A percentile compares a stretch with the other conserved stretches of the same genome.
phyloP scores from a whole-genome alignment of 2,888 invertebrate species.

The Acronicta psi region DNA sequence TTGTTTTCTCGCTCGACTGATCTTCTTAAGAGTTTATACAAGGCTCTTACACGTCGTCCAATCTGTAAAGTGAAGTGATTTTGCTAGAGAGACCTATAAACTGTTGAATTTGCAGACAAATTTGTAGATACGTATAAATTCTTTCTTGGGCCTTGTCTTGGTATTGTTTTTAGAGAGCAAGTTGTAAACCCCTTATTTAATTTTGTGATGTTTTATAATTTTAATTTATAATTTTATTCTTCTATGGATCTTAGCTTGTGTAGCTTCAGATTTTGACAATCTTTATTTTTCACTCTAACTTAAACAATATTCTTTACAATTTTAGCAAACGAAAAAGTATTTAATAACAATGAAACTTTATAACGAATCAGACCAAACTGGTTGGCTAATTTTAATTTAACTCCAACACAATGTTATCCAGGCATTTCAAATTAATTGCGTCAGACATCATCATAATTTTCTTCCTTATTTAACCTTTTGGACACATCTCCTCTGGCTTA shows the following conservation, averaged over 20 bases:
- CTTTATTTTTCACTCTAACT: no score
- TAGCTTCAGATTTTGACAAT: no score
- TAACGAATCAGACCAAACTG: no score
- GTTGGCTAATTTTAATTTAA: no score
- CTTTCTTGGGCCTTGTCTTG: conserved; percentile 39
- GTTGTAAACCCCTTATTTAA: no score
- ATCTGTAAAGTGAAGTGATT: conserved; percentile 45
- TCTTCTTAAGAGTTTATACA: conserved; percentile 40
- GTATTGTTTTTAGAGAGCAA: conserved; percentile 19
- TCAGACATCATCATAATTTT: neutral
- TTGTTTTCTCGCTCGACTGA: conserved; percentile 36
- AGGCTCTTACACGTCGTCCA: conserved; percentile 36
- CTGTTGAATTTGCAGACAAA: conserved; percentile 32
- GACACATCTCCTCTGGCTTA: conserved; percentile 9
- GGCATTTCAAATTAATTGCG: neutral
- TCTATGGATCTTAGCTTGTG: no score
- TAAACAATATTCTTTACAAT: no score
- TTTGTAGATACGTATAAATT: conserved; percentile 27
- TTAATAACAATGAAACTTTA: no score
- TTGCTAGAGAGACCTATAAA: conserved; percentile 35
- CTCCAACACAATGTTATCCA: no score
- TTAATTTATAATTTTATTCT: no score
- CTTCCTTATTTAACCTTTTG: neutral
- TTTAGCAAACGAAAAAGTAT: no score
- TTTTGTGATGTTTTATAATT: no score